Base-by-base conservation (phyloP, 2,113 vertebrate species). In the Antennarius striatus region DNA sequence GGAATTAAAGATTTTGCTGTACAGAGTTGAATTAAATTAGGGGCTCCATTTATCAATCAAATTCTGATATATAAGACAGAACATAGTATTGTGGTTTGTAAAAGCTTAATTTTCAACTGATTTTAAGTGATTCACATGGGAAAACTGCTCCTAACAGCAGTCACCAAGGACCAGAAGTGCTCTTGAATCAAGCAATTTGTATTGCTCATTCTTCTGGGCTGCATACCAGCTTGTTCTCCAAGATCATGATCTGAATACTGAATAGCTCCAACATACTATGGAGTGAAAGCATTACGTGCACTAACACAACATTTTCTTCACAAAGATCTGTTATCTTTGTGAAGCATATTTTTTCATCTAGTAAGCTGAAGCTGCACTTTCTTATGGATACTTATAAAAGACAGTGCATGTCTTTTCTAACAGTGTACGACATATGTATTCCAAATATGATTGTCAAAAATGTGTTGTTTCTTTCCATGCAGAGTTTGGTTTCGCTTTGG, bases 221-320 rank as follows among this genome's bases (percentile, higher is more conserved):
- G 64, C 83, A 86, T 80, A 80, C 73, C 80, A 79, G 63, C 29
- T 60, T 29, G 2, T 81, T 87, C 88, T 85, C 86, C 88, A 84
- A 74, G 77, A 80, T 43, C 65, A 39, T 73, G 78, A 59, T 50
- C 66, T 86, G 85, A 88, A 88, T 85, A 75, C 81, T 86, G 78
- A 87, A 86, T 81, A 84, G 85, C 68, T 65, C 48, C 64, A 64
- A 51, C 66, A 75, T 75, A 78, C 82, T 86, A 80, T 68, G 80
- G 77, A 88, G 76, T 86, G 62, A 78, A 61, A 50, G 62, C 69
- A 72, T 83, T 83, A 66, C 60, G 65, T 63, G 62, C n/a, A 13
- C 42, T 14, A 64, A 71, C 60, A 83, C 68, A 61, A 83, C 68
- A 61, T 68, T 71, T 66, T 56, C 22, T 47, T 43, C 64, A 66